phyloP scores from a whole-genome alignment of 2,113 vertebrate species.

The Seriola quinqueradiata region DNA sequence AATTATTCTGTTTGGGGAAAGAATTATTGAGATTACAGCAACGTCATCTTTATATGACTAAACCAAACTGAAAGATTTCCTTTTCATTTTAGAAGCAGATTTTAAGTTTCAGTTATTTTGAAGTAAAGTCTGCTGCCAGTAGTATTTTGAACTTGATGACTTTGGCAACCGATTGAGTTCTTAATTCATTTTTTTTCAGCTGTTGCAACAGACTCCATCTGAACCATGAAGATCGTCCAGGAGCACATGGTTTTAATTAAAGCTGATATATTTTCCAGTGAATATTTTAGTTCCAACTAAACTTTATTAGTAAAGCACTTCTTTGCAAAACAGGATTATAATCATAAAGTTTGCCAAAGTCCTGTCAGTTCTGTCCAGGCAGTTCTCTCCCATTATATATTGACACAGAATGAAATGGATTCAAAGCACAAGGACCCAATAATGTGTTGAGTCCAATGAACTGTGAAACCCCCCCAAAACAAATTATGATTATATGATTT shows the following conservation, averaged over 20 bases:
- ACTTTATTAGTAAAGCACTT: background rate
- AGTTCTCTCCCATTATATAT: background rate
- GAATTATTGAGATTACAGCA: conserved; percentile 9
- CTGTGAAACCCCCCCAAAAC: conserved; percentile 3
- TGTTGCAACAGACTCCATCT: background rate
- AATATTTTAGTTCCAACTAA: background rate
- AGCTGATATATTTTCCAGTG: background rate
- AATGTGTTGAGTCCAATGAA: background rate
- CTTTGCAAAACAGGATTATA: background rate
- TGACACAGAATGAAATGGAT: conserved; percentile 17
- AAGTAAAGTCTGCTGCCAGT: background rate
- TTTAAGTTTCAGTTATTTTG: conserved; percentile 4
- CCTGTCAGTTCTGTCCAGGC: background rate
- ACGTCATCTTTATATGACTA: conserved; percentile 8
- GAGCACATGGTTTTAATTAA: background rate
- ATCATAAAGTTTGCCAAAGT: background rate
- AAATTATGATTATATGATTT: background rate
- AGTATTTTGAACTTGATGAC: conserved; percentile 17
- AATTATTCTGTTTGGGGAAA: conserved; percentile 19
- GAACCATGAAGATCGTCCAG: background rate
- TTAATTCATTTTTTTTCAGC: background rate
- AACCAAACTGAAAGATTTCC: background rate
- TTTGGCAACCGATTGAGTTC: background rate
- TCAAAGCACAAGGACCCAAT: background rate
- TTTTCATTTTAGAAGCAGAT: background rate